These are phyloP conservation scores for Drosophila neotestacea DNA, from an alignment of 2,888 invertebrate genomes.

Conservation along the genomic window DNA sequence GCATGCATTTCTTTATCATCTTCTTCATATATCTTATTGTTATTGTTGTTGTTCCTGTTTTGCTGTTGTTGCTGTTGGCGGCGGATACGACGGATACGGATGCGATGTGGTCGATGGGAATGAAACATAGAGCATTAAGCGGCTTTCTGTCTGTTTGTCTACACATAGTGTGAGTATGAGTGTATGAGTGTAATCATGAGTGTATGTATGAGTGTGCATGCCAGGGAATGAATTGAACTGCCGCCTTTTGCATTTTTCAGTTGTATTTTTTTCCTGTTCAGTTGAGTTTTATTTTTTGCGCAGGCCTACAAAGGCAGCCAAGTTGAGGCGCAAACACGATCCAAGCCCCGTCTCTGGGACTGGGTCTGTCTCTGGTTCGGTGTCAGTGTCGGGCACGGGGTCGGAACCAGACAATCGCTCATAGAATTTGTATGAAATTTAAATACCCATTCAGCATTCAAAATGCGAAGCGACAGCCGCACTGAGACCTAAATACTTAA, in stretches of 20 bases:
- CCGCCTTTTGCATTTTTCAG: constrained; percentile 76
- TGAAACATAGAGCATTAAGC: constrained; percentile 60
- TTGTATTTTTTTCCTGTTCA: constrained; percentile 31
- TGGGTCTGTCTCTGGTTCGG: neutral
- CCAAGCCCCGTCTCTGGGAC: constrained; percentile 20
- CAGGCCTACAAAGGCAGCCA: constrained; percentile 54
- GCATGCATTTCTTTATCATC: constrained; percentile 73
- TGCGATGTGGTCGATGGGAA: constrained; percentile 50
- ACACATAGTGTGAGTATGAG: constrained; percentile 2
- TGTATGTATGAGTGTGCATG: constrained; percentile 32
- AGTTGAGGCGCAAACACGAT: constrained; percentile 49
- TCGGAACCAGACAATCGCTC: constrained; percentile 60
- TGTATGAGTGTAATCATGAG: neutral
- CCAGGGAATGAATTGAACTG: constrained; percentile 69
- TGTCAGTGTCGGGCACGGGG: constrained; percentile 10
- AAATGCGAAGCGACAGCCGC: constrained; percentile 79
- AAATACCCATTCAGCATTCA: constrained; percentile 82
- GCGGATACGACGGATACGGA: constrained; percentile 65
- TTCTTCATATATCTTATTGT: constrained; percentile 52
- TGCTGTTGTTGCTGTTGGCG: constrained; percentile 33
- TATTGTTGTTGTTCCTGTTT: constrained; percentile 32
- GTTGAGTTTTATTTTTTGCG: constrained; percentile 39
- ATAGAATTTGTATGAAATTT: constrained; percentile 82
- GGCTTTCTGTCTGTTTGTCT: constrained; percentile 58
- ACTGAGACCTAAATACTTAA: constrained; percentile 82